Evolutionary conservation across 2,113 vertebrate genomes (phyloP).

Genomic region (Callopanchax toddi): DNA sequence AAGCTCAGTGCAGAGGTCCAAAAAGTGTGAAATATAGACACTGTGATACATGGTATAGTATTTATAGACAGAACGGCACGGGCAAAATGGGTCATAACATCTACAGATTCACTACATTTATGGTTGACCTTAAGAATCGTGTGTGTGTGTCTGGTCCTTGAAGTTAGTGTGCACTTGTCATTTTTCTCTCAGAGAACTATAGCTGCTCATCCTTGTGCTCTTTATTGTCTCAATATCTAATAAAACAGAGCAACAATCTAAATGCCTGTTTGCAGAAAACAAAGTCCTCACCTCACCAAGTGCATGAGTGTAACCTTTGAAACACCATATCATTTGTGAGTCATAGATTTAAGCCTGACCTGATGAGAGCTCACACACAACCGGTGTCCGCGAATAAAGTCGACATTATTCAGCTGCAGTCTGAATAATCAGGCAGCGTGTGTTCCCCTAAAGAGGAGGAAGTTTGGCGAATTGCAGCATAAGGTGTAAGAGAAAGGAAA

Average conservation of each 20-base stretch:
- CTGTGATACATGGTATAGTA: background rate
- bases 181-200: background rate
- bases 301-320: no score
- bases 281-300: no score
- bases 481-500: constrained; percentile 62
- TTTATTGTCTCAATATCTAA: background rate
- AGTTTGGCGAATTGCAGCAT: constrained; percentile 56
- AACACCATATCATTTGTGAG: background rate
- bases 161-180: background rate
- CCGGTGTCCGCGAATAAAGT: constrained; percentile 35
- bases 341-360: background rate
- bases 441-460: constrained; percentile 62
- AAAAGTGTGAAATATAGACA: background rate
- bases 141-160: background rate
- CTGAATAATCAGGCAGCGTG: constrained; percentile 30
- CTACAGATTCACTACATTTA: background rate
- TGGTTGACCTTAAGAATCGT: no score
- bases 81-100: background rate
- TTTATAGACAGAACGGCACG: background rate
- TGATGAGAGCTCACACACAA: background rate
- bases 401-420: constrained; percentile 31
- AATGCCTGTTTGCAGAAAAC: no score
- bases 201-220: background rate
- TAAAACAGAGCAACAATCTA: background rate
- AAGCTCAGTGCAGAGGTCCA: background rate